Conservation (phyloP, 2,113 vertebrate genomes). For the Sarotherodon lohbergeri region DNA sequence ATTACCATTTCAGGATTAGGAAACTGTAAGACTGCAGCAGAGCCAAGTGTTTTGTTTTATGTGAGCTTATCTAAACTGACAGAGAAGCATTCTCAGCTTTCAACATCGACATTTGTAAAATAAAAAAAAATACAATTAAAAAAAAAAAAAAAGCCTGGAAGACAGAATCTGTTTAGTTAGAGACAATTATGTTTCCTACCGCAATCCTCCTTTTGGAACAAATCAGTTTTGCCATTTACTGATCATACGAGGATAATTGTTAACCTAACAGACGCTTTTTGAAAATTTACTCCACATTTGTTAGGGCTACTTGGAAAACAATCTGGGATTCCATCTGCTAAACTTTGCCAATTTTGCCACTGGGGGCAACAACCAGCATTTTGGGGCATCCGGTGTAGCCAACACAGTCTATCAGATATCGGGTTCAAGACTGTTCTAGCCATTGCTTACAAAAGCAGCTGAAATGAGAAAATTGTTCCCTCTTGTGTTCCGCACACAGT, state of each 20-base stretch:
- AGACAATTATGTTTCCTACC: background rate
- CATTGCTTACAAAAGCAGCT: background rate
- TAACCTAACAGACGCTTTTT: background rate
- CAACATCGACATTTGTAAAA: background rate
- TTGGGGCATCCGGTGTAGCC: background rate
- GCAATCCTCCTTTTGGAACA: background rate
- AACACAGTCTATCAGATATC: background rate
- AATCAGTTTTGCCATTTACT: background rate
- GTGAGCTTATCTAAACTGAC: background rate
- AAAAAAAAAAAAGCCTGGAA: background rate
- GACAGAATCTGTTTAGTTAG: background rate
- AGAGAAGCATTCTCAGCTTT: conserved; percentile 10
- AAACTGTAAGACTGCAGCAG: background rate
- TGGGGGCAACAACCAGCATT: background rate
- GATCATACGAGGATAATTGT: background rate
- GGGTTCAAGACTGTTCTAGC: background rate
- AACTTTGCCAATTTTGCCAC: background rate
- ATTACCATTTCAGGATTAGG: background rate
- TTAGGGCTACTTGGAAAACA: background rate
- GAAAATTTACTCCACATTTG: background rate
- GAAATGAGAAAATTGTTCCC: background rate
- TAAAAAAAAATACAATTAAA: background rate
- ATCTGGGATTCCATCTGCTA: background rate
- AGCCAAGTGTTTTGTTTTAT: background rate
- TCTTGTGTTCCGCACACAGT: background rate